These are phyloP conservation scores for Syrphus vitripennis DNA, from an alignment of 2,888 invertebrate genomes.

Conservation along the genomic window DNA sequence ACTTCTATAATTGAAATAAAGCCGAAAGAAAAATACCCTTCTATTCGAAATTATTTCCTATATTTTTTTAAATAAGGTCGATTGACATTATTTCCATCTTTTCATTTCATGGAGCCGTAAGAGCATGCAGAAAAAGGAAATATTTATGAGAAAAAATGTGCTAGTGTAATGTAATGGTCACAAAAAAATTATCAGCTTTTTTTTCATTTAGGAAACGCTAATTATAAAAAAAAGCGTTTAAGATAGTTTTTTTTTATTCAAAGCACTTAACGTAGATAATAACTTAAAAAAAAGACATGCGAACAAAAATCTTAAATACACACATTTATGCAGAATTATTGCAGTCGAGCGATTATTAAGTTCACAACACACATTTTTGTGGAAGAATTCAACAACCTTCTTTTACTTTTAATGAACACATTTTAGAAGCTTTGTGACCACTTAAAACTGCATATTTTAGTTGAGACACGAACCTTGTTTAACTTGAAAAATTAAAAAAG, in stretches of 20 bases:
- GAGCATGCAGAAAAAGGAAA: neutral
- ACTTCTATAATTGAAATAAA: too few species aligned
- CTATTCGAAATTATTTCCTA: too few species aligned
- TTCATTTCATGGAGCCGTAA: too few species aligned
- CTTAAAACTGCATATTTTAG: constrained; percentile 57
- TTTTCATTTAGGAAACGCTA: too few species aligned
- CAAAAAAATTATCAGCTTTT: too few species aligned
- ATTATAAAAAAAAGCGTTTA: too few species aligned
- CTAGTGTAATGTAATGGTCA: neutral
- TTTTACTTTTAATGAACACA: constrained; percentile 47
- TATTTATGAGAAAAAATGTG: too few species aligned
- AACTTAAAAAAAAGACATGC: constrained; percentile 11
- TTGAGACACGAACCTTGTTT: constrained; percentile 44
- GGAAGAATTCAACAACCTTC: constrained; percentile 35
- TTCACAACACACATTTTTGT: constrained; percentile 30
- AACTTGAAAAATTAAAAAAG: constrained; percentile 5
- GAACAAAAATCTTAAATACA: constrained; percentile 24
- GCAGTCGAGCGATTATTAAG: neutral
- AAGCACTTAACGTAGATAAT: neutral
- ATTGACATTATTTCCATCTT: too few species aligned
- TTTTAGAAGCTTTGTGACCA: constrained; percentile 61
- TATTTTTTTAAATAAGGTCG: too few species aligned
- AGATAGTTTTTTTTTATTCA: too few species aligned
- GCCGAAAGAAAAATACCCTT: too few species aligned
- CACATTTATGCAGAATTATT: constrained; percentile 52